Evolutionary conservation across 2,113 vertebrate genomes (phyloP).

Genomic region (Ictidomys tridecemlineatus): DNA sequence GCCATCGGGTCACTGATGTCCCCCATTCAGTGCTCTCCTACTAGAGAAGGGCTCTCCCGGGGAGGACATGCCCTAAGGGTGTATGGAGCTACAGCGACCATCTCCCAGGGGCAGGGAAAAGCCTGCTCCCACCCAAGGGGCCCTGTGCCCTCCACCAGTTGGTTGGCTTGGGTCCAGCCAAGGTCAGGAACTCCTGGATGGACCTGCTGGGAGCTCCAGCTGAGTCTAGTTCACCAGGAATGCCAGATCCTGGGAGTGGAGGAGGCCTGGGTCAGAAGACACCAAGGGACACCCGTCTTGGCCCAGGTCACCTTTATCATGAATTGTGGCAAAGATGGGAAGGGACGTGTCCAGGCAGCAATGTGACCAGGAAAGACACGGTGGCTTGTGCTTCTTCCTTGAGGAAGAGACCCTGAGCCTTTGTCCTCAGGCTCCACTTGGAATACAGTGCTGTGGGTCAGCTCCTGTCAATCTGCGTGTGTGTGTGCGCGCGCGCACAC

Average conservation of each 20-base stretch:
- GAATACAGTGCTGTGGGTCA: not conserved
- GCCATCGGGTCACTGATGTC: not conserved
- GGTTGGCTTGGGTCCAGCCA: not conserved
- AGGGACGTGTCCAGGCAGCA: slow-evolving; percentile 14
- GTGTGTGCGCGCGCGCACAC: not conserved
- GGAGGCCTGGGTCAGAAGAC: slow-evolving; percentile 45
- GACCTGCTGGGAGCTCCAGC: not conserved
- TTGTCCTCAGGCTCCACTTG: not conserved
- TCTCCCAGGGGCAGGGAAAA: no score
- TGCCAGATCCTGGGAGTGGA: not conserved
- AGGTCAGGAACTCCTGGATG: not conserved
- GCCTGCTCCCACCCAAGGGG: not conserved
- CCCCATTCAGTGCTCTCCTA: not conserved
- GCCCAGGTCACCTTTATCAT: slow-evolving; percentile 64
- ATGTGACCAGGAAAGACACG: slow-evolving; percentile 64
- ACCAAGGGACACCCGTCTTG: slow-evolving; percentile 66
- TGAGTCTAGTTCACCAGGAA: not conserved
- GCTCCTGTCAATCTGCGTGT: not conserved
- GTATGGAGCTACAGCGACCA: fast-evolving
- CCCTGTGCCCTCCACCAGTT: no score
- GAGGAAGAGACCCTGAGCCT: not conserved
- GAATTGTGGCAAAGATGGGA: slow-evolving; percentile 64
- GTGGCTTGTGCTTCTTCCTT: slow-evolving; percentile 69
- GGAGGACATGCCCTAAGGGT: fast-evolving
- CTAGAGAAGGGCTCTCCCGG: slow-evolving; percentile 27